Conservation (phyloP, 53 echinoderm and acorn worm species). For the Echinarachnius parma region DNA sequence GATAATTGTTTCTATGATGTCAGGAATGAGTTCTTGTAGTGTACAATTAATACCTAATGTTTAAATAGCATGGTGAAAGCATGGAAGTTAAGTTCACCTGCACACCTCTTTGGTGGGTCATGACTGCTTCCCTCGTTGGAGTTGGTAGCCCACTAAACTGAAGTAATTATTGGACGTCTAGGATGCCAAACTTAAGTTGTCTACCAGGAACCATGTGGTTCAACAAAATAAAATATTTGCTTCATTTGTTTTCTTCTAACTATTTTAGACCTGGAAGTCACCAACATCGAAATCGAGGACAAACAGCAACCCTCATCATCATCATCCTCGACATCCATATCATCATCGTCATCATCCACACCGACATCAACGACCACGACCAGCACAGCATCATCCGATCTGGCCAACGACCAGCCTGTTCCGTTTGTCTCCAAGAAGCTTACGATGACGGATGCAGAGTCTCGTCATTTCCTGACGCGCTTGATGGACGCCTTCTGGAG, state of each 20-base stretch:
- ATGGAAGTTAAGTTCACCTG: no score
- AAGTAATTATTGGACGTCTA: no score
- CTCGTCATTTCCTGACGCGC: conserved; percentile 78
- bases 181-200: no score
- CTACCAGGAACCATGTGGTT: no score
- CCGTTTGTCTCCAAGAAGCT: conserved; percentile 65
- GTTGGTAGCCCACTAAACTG: no score
- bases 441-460: conserved; percentile 72
- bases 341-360: conserved; percentile 34
- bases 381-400: conserved; percentile 38
- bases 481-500: conserved; percentile 94
- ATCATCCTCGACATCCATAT: conserved; percentile 40
- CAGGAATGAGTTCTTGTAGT: no score
- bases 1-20: no score
- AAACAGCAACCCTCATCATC: conserved; percentile 44
- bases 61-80: no score
- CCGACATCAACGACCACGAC: conserved; percentile 32
- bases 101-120: no score
- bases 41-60: no score
- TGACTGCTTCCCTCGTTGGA: background rate
- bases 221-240: background rate
- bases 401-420: conserved; percentile 26
- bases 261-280: conserved; percentile 56
- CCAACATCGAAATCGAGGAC: conserved; percentile 55
- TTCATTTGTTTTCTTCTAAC: background rate